Evolutionary conservation across 2,797 vertebrate genomes (phyloP), one percentile per base, ranked within the genome.

Genomic region (Muscicapa striata): DNA sequence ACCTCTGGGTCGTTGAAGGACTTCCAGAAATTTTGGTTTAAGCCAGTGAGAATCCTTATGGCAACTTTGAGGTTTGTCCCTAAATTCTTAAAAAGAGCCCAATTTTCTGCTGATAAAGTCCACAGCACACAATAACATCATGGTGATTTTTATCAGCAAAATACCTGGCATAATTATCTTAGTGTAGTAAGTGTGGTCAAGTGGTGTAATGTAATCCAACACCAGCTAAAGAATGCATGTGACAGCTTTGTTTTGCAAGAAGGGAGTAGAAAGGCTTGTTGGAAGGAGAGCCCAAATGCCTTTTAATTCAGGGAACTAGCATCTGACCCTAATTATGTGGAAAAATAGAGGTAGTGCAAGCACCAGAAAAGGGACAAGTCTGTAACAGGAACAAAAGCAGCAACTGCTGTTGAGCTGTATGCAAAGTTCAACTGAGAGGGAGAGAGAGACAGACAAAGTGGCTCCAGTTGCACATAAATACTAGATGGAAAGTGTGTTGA

Each of bases 181-280:
- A 46, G 84, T 22, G 32, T 43, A 90, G 61, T 75, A 84, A 95
- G 86, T 45, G 75, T 95, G 88, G 74, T 94, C 90, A 94, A 94
- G 93, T 94, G 88, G 86, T 87, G 87, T 81, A 93, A 93, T 26
- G 78, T 82, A 96, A 95, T 90, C 83, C 91, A 96, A 86, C 83
- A 79, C 63, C 41, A 36, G 17, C 82, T 68, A 74, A 96, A 95
- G 95, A 96, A 93, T 54, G 67, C 73, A 87, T 66, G 87, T 88
- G 80, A 94, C 85, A 84, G 85, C 83, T 96, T 92, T 95, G 95
- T 91, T 96, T 92, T 90, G 66, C 93, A 94, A 90, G 91, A 85
- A 93, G 64, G 38, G 76, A 89, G 55, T 34, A 91, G 83, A 92
- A 89, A 77, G 57, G 18, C 43, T 92, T 90, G 67, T 54, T 86